A percentile compares a stretch with the other conserved stretches of the same genome.
These are phyloP conservation scores for Cyphomyrmex costatus DNA, from an alignment of 1,140 invertebrate species.

Conservation along the genomic window DNA sequence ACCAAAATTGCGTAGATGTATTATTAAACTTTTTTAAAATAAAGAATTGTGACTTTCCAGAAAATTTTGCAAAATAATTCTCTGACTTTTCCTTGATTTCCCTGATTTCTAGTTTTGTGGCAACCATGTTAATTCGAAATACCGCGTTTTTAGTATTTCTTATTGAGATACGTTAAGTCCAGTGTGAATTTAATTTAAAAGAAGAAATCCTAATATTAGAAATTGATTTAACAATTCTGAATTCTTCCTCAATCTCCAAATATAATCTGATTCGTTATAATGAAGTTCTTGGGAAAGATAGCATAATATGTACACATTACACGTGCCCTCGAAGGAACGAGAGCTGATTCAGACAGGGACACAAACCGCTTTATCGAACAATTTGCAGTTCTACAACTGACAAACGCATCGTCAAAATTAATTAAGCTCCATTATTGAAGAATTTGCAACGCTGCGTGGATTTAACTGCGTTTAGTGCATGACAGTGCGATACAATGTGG, in stretches of 20 bases:
- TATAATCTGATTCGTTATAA: background rate
- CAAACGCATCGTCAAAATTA: slow-evolving; percentile 46
- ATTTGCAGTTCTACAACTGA: background rate
- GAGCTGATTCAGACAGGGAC: background rate
- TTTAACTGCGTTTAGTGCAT: slow-evolving; percentile 13
- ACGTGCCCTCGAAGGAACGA: background rate
- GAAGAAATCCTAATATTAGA: background rate
- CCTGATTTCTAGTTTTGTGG: no score
- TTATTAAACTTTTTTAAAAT: no score
- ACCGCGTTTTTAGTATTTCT: background rate
- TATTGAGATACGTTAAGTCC: background rate
- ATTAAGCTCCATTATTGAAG: slow-evolving; percentile 43
- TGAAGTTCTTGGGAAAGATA: background rate
- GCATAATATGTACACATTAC: background rate
- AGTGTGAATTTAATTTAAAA: background rate
- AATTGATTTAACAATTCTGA: background rate
- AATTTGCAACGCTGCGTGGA: slow-evolving; percentile 8
- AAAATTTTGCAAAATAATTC: no score
- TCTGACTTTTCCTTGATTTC: no score
- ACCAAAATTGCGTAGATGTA: no score
- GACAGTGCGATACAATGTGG: slow-evolving; percentile 15
- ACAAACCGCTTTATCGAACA: slow-evolving; percentile 20
- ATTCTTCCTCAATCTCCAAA: background rate
- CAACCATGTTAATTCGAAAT: background rate
- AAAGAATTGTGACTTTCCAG: no score